These are phyloP conservation scores for Euthynnus affinis DNA, from an alignment of 2,797 vertebrate species.

Conservation along the genomic window DNA sequence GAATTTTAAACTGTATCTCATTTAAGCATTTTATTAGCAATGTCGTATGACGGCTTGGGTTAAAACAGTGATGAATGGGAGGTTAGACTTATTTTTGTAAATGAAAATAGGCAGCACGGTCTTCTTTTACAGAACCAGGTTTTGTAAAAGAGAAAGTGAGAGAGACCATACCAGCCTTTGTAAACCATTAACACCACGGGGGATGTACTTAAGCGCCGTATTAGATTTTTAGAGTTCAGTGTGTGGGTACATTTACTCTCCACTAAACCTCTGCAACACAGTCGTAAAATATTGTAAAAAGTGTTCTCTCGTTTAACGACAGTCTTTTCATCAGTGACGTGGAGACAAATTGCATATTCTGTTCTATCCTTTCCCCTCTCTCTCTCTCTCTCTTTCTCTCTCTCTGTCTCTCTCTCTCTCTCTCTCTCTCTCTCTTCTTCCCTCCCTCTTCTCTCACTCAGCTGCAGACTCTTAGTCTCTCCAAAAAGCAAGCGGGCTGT, in stretches of 20 bases:
- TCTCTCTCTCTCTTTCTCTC: conserved; percentile 37
- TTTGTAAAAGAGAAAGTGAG: conserved; percentile 4
- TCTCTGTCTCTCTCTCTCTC: conserved; percentile 57
- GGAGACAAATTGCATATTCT: conserved; percentile 63
- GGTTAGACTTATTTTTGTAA: not conserved
- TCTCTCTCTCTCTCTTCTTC: conserved; percentile 42
- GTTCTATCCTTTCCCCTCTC: conserved; percentile 34
- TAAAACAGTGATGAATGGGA: conserved; percentile 1
- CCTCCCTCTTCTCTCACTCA: conserved; percentile 76
- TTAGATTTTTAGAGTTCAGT: conserved; percentile 2
- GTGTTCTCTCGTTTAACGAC: conserved; percentile 42
- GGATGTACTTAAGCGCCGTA: conserved; percentile 2
- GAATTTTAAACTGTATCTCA: not conserved
- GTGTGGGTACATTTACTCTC: not conserved
- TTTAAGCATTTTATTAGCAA: not conserved
- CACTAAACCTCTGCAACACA: conserved; percentile 24
- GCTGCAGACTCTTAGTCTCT: conserved; percentile 77
- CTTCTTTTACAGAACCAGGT: too few species aligned
- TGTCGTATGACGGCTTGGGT: not conserved
- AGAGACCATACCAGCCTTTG: conserved; percentile 19
- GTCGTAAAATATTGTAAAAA: conserved; percentile 32
- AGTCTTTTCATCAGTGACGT: conserved; percentile 49
- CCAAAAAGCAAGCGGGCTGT: conserved; percentile 83
- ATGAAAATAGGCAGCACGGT: not conserved
- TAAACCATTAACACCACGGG: conserved; percentile 15